Base-by-base conservation (phyloP, 30 jellyfish, hydroid and myxozoan species). In the Hydra vulgaris region DNA sequence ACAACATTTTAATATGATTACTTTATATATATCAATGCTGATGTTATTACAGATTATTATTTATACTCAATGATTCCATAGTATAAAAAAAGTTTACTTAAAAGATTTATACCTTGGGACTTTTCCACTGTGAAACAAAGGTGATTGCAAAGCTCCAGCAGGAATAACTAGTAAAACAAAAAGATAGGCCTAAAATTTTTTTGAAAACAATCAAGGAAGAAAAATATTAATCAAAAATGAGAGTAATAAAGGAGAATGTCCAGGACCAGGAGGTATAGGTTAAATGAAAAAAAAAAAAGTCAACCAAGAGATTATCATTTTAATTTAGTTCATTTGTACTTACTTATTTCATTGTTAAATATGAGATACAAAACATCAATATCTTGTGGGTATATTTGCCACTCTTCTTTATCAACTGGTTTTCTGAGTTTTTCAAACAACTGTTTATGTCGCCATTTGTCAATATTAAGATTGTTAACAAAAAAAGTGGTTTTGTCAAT, bases 321-420 rank as follows among this genome's bases (percentile, higher is more conserved):
- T 40, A 40, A 3, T 3, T 3, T 3, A 68, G 8, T 3, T 3
- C 16, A 68, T 68, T 68, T n/a, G 16, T 3, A 40, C 27, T 78
- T 78, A 78, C 85, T 77, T 17, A 92, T 92, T 78, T 92, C 99
- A 87, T 92, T 92, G 66, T 87, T 95, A 70, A 83, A 92, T 61
- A 92, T 84, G 54, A 87, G 99, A 69, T 92, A 92, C 99, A 92
- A 87, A 20, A 96, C 99, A 70, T 92, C 88, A 81, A 92, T 88
- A 1, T 96, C 88, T 72, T 92, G 99, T 19, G 99, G 99, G 54
- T 87, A 84, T 96, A 92, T 92, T 56, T 96, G 96, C 99, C 99
- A 92, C 95, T 91, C 87, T 24, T 95, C 18, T 74, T 91, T 91
- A 70, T 91, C 97, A 24, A 91, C 97, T 17, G 96, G 87, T 76